Conservation (phyloP, 2,797 vertebrate genomes). For the Peromyscus attwateri region DNA sequence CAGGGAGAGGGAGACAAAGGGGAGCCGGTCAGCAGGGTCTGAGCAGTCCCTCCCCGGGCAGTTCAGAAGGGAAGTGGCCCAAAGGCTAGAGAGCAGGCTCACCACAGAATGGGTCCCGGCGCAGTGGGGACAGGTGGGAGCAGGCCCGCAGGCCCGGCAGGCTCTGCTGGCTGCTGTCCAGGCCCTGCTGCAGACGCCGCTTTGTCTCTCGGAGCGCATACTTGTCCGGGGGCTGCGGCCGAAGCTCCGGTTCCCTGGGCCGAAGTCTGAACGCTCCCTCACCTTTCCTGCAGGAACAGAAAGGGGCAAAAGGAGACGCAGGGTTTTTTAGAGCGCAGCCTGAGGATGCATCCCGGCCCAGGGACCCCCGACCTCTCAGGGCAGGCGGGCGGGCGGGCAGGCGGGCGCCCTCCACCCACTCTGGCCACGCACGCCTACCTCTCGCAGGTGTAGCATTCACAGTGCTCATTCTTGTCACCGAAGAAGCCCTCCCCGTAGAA, state of each 20-base stretch:
- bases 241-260: constrained; percentile 86
- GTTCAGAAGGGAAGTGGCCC: background rate
- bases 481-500: constrained; percentile 98
- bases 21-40: background rate
- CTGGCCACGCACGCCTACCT: constrained; percentile 89
- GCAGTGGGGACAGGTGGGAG: background rate
- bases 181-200: constrained; percentile 90
- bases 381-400: background rate
- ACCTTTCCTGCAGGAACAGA: constrained; percentile 89
- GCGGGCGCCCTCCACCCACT: background rate
- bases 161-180: constrained; percentile 13
- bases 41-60: too few relatives aligned
- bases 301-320: background rate
- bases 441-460: constrained; percentile 97
- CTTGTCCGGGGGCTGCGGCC: constrained; percentile 88
- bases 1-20: background rate
- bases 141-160: background rate
- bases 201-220: constrained; percentile 94
- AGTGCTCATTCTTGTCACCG: constrained; percentile 96
- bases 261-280: constrained; percentile 93
- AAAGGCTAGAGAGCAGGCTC: constrained; percentile 1
- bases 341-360: background rate
- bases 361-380: too few relatives aligned
- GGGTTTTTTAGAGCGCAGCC: too few relatives aligned
- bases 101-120: constrained; percentile 61